Evolutionary conservation across 2,888 invertebrate genomes (phyloP).

Genomic region (Melanchra persicariae): DNA sequence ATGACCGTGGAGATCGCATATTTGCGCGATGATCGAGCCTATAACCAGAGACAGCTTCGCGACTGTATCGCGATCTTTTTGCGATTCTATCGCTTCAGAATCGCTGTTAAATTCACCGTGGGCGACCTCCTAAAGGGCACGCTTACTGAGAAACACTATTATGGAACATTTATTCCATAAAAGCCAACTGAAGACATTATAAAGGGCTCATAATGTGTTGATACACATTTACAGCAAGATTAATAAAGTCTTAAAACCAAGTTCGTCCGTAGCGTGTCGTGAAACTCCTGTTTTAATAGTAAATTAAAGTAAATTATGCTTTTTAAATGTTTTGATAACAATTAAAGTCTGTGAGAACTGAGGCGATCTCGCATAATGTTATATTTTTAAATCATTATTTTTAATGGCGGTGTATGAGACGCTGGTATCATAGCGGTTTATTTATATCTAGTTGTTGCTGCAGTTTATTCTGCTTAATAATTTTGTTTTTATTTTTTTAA

Average conservation of each 20-base stretch:
- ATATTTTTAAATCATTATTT: conserved; percentile 25
- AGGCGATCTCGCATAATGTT: conserved; percentile 2
- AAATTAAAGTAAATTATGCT: conserved; percentile 44
- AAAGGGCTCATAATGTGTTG: conserved; percentile 24
- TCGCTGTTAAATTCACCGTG: too few species aligned
- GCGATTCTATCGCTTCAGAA: too few species aligned
- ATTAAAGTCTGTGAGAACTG: conserved; percentile 36
- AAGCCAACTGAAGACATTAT: conserved; percentile 10
- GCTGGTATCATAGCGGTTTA: conserved; percentile 14
- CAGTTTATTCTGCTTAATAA: neutral
- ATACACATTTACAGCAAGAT: conserved; percentile 18
- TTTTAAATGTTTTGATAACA: conserved; percentile 37
- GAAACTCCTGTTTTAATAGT: conserved; percentile 24
- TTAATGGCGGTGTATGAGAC: conserved; percentile 30
- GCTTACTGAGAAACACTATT: conserved; percentile 19
- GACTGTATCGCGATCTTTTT: too few species aligned
- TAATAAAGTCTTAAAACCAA: conserved; percentile 23
- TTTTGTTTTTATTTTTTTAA: neutral
- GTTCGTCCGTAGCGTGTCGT: conserved; percentile 15
- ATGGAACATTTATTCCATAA: conserved; percentile 18
- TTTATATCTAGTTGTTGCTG: conserved; percentile 6
- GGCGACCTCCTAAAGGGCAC: neutral
- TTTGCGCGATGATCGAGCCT: too few species aligned
- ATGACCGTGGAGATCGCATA: too few species aligned
- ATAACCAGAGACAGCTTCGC: too few species aligned